Conservation (phyloP, 2,113 vertebrate species). For the Budorcas taxicolor region DNA sequence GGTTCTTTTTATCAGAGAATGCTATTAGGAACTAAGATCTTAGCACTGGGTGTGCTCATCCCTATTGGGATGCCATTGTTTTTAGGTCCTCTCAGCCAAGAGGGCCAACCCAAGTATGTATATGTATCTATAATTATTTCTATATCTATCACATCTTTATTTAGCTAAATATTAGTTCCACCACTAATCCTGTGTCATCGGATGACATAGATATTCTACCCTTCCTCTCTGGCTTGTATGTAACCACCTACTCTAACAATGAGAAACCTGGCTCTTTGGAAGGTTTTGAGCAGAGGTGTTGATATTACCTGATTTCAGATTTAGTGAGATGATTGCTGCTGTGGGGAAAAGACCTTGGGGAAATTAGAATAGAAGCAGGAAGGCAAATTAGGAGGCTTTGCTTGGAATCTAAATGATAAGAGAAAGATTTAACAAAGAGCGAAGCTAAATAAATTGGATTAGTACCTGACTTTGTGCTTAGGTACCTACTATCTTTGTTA, state of each 20-base stretch:
- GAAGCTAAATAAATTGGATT: background rate
- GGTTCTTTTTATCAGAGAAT: background rate
- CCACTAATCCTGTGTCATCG: background rate
- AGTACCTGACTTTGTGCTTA: background rate
- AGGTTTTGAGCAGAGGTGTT: background rate
- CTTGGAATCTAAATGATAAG: background rate
- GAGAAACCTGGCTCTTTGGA: background rate
- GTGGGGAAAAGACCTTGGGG: background rate
- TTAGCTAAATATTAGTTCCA: background rate
- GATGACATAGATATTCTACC: background rate
- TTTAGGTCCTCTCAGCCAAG: background rate
- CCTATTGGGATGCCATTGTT: background rate
- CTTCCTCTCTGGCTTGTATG: background rate
- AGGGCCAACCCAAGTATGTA: background rate
- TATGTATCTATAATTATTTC: background rate
- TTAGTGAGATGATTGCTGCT: slow-evolving; percentile 11
- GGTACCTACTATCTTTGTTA: background rate
- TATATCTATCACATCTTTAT: background rate
- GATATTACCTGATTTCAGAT: background rate
- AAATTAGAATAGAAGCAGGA: background rate
- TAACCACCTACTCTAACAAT: background rate
- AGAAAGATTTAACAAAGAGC: background rate
- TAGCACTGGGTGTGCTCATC: background rate
- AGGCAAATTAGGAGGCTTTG: background rate
- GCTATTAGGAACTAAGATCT: background rate